A percentile compares a stretch with the other conserved stretches of the same genome.
Conservation (phyloP, 2,113 vertebrate species). For the Tyrannus savana region DNA sequence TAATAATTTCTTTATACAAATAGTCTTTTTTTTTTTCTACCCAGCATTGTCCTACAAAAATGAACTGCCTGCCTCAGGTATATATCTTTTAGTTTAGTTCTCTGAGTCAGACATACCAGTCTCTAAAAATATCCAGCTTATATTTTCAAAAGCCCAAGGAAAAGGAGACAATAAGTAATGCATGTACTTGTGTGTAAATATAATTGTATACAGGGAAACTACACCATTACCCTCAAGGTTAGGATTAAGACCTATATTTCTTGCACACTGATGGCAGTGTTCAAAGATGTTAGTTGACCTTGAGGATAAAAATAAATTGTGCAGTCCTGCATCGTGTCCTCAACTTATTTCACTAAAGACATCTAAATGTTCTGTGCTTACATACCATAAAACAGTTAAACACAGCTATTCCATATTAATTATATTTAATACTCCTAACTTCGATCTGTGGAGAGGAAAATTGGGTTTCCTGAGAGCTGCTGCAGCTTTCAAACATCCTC, state of each 20-base stretch:
- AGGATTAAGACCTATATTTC: neutral
- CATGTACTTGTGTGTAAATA: neutral
- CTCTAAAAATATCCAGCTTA: neutral
- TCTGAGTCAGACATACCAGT: neutral
- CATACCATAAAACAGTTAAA: constrained; percentile 40
- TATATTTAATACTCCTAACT: constrained; percentile 31
- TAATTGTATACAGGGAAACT: neutral
- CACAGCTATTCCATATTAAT: constrained; percentile 34
- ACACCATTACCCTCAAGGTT: neutral
- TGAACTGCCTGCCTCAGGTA: neutral
- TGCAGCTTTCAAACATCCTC: constrained; percentile 41
- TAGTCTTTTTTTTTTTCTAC: too few species aligned
- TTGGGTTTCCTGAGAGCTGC: constrained; percentile 40
- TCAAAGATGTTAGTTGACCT: constrained; percentile 29
- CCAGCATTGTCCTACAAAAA: neutral
- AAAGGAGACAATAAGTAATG: neutral
- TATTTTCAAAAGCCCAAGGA: neutral
- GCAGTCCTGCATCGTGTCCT: neutral
- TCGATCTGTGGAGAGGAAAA: constrained; percentile 44
- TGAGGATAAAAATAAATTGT: constrained; percentile 47
- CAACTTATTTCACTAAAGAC: neutral
- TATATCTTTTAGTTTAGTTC: neutral
- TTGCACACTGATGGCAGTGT: neutral
- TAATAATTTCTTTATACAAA: neutral
- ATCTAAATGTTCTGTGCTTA: constrained; percentile 7